Evolutionary conservation across 2,888 invertebrate species (phyloP).

Genomic region (Papilio protenor): DNA sequence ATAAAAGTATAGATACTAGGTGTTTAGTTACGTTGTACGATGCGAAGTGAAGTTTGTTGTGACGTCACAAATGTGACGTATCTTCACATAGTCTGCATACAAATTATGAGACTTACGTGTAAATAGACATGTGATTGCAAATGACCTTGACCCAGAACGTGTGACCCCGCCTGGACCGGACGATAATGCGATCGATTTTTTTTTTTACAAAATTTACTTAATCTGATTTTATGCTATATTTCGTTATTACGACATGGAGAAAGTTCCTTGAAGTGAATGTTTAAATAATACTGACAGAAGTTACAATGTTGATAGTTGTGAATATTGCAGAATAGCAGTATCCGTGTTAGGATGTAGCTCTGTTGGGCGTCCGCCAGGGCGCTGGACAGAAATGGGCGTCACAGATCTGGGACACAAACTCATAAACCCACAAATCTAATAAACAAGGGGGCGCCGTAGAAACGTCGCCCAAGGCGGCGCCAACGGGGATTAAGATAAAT

Average conservation of each 20-base stretch:
- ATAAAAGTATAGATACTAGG: too few relatives aligned
- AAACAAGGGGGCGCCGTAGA: too few relatives aligned
- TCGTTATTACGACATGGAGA: neutral
- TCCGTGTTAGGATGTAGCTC: too few relatives aligned
- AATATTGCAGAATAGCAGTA: too few relatives aligned
- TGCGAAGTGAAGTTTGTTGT: neutral
- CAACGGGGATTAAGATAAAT: too few relatives aligned
- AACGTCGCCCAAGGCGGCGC: too few relatives aligned
- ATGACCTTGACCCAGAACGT: slow-evolving; percentile 76
- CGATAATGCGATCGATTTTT: neutral
- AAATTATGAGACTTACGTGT: slow-evolving; percentile 35
- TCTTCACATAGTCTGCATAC: slow-evolving; percentile 19
- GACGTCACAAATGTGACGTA: slow-evolving; percentile 44
- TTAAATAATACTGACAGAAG: neutral
- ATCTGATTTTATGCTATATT: neutral
- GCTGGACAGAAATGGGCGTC: too few relatives aligned
- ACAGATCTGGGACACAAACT: too few relatives aligned
- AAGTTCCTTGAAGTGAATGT: neutral
- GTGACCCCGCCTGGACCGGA: slow-evolving; percentile 65
- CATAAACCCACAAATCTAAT: too few relatives aligned
- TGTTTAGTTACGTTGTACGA: too few relatives aligned
- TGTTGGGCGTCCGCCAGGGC: too few relatives aligned
- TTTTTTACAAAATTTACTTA: neutral
- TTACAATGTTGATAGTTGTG: too few relatives aligned
- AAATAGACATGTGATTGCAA: slow-evolving; percentile 40